These are phyloP conservation scores for Epinotia bilunana DNA, from an alignment of 2,888 invertebrate species.

Conservation along the genomic window DNA sequence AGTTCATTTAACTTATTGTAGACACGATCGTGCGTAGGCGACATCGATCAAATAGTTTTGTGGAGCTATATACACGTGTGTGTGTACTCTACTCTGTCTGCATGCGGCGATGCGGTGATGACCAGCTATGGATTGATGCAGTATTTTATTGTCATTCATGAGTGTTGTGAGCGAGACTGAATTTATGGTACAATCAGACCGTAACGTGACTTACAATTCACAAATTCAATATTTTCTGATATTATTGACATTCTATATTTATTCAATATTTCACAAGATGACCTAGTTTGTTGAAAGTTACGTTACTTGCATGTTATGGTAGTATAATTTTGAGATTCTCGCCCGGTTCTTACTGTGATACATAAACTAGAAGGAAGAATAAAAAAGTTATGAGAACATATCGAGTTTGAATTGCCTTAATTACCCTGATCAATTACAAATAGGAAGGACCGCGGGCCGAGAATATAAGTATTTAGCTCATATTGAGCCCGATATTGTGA, in stretches of 20 bases:
- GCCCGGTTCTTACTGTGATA: slow-evolving; percentile 83
- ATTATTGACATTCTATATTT: slow-evolving; percentile 62
- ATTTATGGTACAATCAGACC: slow-evolving; percentile 78
- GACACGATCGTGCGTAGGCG: slow-evolving; percentile 76
- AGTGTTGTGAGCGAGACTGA: slow-evolving; percentile 82
- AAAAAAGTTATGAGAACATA: slow-evolving; percentile 55
- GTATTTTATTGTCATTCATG: slow-evolving; percentile 81
- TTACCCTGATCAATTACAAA: slow-evolving; percentile 56
- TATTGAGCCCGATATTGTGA: slow-evolving; percentile 81
- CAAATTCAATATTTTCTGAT: slow-evolving; percentile 70
- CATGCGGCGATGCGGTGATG: slow-evolving; percentile 53
- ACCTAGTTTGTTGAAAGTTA: slow-evolving; percentile 73
- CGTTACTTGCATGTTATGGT: slow-evolving; percentile 79
- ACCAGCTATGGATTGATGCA: slow-evolving; percentile 74
- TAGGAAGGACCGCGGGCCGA: slow-evolving; percentile 73
- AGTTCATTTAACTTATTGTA: slow-evolving; percentile 81
- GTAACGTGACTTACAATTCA: slow-evolving; percentile 66
- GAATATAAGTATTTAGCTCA: slow-evolving; percentile 77
- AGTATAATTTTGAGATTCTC: slow-evolving; percentile 82
- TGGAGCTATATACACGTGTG: slow-evolving; percentile 63
- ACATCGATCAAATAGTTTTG: slow-evolving; percentile 80
- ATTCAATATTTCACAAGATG: slow-evolving; percentile 63
- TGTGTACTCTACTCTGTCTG: slow-evolving; percentile 54
- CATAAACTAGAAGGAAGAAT: slow-evolving; percentile 64
- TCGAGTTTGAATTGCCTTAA: slow-evolving; percentile 44